Base-by-base conservation (phyloP, 2,797 vertebrate genomes). In the Uromys caudimaculatus region DNA sequence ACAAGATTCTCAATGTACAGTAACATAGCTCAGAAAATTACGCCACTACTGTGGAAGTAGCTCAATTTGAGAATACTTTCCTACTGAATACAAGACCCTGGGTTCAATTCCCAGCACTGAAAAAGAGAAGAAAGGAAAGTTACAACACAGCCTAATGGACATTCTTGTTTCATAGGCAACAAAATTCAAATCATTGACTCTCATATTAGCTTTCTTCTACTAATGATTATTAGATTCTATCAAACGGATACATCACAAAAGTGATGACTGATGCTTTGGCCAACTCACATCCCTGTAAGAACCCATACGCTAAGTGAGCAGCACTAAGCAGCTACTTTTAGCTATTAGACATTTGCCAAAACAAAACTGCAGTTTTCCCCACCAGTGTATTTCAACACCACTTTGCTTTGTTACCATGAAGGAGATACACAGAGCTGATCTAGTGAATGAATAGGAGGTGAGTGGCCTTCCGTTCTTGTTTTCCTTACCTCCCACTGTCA, bases 11-110 rank as follows among this genome's bases (percentile, higher is more conserved):
- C 41, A 96, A 85, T 24, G 44, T 38, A 21, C 23, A 67, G 90
- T 32, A 82, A 58, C 77, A 90, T 88, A 92, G 62, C 44, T 95
- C 32, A 79, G 90, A 95, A 87, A 87, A 85, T 77, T 91, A 29
- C 3, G 83, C 10, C 2, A 47, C 12, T 89, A 6, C 32, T 77
- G 7, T 50, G 32, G 21, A 16, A n/a, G 14, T 89, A 77, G 56
- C 13, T 77, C 32, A 77, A 32, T 3, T 47, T 47, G 10, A 76
- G 73, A 77, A 50, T 50, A 32, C 11, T 78, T 77, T 76, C 73
- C 88, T 50, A n/a, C 2, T 12, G 6, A 29, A 56, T 41, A 60
- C 12, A 76, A 60, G 54, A 16, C 11, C 12, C 19, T 23, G 41
- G 54, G 21, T 62, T 38, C 21, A 89, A 89, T 38, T 4, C 41